Evolutionary conservation across 2,113 vertebrate species (phyloP), one percentile per base, ranked within the genome.

Genomic region (Paratilapia polleni): DNA sequence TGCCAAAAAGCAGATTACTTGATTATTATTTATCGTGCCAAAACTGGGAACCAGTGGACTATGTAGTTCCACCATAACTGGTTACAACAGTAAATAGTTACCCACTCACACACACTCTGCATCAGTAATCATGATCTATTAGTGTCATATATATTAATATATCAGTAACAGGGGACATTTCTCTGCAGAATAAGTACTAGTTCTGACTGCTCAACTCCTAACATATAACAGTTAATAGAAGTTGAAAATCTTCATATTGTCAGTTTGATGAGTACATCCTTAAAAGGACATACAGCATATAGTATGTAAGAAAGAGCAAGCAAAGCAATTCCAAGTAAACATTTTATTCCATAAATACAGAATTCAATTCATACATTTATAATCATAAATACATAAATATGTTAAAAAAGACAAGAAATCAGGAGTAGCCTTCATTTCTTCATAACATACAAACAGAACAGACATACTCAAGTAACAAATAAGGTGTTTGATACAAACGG

Each of bases 401-500:
- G 47, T 49, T 17, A 20, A 49, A 49, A 54, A 20, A 52, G 43
- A 20, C 43, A 70, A 17, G 43, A 26, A 70, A 20, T 49, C 6
- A 54, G 3, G 19, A 17, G 66, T 20, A 70, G 43, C 15, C 24
- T 7, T 17, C 24, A 41, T 49, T 2, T 70, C 6, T 73, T 20
- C 26, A 31, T 28, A 8, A 22, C 43, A 66, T 49, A 38, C 12
- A 82, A 64, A 43, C 5, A 57, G 34, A 19, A 73, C 10, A 43
- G 3, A 62, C 49, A 77, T 57, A 43, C 11, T 73, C 6, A 52
- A 31, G 12, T 11, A 17, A 88, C 70, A 85, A 86, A 91, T 52
- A 82, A 43, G 2, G 12, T 88, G 91, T 95, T 90, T 92, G 91
- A 93, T 93, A 87, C 90, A 94, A 94, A 93, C 87, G 61, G 82